Conservation (phyloP, 2,888 invertebrate species). For the Netelia inedita region DNA sequence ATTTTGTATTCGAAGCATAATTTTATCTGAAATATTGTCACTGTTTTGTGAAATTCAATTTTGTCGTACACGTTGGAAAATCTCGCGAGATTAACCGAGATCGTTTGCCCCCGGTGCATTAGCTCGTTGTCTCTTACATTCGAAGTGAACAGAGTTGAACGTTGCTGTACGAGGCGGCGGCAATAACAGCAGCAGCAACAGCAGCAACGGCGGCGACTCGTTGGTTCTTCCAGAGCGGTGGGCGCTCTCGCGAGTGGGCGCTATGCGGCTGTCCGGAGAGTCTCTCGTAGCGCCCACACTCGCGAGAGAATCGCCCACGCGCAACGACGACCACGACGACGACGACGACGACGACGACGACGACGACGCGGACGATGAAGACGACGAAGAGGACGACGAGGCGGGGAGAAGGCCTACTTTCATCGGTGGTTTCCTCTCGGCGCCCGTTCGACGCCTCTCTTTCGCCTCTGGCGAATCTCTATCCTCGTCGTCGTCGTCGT, state of each 20-base stretch:
- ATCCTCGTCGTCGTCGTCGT: constrained; percentile 25
- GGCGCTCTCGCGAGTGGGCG: constrained; percentile 79
- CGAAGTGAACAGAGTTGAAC: constrained; percentile 1
- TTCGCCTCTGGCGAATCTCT: constrained; percentile 37
- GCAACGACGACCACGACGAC: constrained; percentile 41
- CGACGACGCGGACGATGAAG: constrained; percentile 19
- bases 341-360: constrained; percentile 46
- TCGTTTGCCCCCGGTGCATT: neutral
- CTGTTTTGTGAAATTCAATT: no score
- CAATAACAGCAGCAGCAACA: constrained; percentile 6
- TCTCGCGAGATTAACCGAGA: neutral
- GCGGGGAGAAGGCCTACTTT: constrained; percentile 74
- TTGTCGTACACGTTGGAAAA: no score
- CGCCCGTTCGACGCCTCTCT: constrained; percentile 59
- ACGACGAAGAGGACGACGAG: neutral
- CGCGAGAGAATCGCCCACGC: constrained; percentile 76
- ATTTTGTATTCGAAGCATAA: no score
- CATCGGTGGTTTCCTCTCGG: constrained; percentile 66
- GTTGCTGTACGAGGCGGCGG: constrained; percentile 2
- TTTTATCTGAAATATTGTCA: no score
- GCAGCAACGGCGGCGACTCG: constrained; percentile 22
- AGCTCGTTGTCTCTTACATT: neutral
- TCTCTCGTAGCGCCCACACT: constrained; percentile 75
- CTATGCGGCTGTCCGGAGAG: constrained; percentile 1
- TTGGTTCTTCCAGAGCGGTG: constrained; percentile 70